Conservation (phyloP, 2,113 vertebrate species). For the Lagopus leucura region DNA sequence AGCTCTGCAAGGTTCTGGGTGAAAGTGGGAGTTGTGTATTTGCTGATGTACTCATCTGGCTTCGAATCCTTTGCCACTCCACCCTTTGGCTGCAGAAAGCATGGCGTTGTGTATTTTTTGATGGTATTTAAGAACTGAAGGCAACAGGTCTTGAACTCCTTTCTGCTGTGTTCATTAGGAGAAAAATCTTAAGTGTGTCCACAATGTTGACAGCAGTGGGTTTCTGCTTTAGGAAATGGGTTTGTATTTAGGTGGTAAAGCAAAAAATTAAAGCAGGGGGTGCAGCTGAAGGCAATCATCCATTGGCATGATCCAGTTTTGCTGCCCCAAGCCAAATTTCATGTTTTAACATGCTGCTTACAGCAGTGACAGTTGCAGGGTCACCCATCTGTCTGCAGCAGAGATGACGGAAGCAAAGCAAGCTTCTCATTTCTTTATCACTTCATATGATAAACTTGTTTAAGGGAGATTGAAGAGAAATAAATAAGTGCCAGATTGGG, state of each 20-base stretch:
- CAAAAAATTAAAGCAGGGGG: not conserved
- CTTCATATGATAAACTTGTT: not conserved
- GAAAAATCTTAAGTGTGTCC: too few species aligned
- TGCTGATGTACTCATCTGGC: not conserved
- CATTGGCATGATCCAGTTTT: not conserved
- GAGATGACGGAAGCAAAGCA: not conserved
- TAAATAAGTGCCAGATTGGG: not conserved
- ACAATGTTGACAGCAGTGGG: not conserved
- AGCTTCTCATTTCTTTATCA: not conserved
- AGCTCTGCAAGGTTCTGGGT: not conserved
- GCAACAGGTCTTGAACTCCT: not conserved
- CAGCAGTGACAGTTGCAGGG: not conserved
- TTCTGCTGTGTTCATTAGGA: not conserved
- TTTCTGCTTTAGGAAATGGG: not conserved
- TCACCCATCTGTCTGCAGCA: not conserved
- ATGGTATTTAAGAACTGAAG: not conserved
- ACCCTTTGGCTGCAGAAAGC: not conserved
- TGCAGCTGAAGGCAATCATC: not conserved
- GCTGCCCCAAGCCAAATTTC: slow-evolving; percentile 1
- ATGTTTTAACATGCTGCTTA: not conserved
- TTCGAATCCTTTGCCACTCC: not conserved
- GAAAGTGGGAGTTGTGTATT: not conserved
- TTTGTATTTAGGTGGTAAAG: not conserved
- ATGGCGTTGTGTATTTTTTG: rapidly evolving
- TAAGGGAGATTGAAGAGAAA: not conserved